A percentile compares a stretch with the other conserved stretches of the same genome.
phyloP scores from a whole-genome alignment of 1,140 invertebrate species.

The Polyergus mexicanus region DNA sequence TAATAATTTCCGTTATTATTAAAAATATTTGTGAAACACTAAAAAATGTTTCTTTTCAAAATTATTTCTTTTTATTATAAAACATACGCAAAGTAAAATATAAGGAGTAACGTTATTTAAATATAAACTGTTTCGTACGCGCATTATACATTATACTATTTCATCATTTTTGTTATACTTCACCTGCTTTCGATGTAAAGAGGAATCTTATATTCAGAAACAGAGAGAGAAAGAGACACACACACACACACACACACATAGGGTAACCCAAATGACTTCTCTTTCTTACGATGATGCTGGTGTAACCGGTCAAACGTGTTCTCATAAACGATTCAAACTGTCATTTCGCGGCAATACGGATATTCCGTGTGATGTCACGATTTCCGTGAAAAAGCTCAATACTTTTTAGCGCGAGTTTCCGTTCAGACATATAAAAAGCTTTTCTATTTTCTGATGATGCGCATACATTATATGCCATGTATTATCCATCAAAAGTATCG shows the following conservation, averaged over 20 bases:
- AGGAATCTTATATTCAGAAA: neutral
- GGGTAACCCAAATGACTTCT: slow-evolving; percentile 11
- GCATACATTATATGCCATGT: neutral
- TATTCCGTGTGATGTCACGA: slow-evolving; percentile 33
- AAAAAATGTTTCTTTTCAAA: neutral
- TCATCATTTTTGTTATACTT: neutral
- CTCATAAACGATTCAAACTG: slow-evolving; percentile 1
- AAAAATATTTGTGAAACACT: neutral
- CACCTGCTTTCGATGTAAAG: neutral
- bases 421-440: neutral
- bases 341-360: slow-evolving; percentile 21
- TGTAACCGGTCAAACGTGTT: slow-evolving; percentile 61
- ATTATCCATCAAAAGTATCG: neutral
- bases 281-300: neutral
- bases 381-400: slow-evolving; percentile 20
- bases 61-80: neutral
- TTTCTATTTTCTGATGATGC: neutral
- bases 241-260: no score
- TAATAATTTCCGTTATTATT: neutral
- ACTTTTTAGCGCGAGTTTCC: neutral
- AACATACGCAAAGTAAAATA: neutral
- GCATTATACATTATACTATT: neutral
- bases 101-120: neutral
- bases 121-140: neutral
- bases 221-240: neutral